These are phyloP conservation scores for Dicrurus megarhynchus DNA, from an alignment of 2,113 vertebrate genomes.

Conservation along the genomic window DNA sequence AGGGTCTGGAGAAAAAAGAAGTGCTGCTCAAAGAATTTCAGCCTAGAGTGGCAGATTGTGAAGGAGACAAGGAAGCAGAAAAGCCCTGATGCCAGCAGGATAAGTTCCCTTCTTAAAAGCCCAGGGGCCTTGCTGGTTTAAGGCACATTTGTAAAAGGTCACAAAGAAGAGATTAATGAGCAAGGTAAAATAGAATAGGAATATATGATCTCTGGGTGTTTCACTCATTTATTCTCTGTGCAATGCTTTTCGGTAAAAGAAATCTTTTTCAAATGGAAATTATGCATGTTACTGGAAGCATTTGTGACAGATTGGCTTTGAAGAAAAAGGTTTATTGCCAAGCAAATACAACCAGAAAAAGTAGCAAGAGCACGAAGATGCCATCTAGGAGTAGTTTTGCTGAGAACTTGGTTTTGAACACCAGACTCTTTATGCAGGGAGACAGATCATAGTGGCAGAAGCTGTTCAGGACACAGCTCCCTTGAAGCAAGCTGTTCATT, in stretches of 20 bases:
- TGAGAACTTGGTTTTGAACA: not conserved
- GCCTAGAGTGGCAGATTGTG: not conserved
- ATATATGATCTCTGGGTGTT: not conserved
- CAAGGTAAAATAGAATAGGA: not conserved
- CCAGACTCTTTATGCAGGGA: not conserved
- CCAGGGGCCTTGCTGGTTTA: not conserved
- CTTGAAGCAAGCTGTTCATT: not conserved
- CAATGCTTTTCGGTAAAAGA: not conserved
- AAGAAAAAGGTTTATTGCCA: not conserved
- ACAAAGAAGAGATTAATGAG: not conserved
- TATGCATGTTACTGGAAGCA: not conserved
- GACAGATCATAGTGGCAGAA: not conserved
- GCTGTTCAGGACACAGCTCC: not conserved
- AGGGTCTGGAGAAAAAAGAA: not conserved
- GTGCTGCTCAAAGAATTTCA: not conserved
- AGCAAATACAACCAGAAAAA: not conserved
- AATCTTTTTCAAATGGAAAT: not conserved
- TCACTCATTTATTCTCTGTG: not conserved
- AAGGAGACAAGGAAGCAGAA: not conserved
- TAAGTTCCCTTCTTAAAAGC: not conserved
- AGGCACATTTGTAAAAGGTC: not conserved
- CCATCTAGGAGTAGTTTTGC: not conserved
- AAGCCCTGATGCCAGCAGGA: not conserved
- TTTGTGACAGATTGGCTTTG: not conserved
- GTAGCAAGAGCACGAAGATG: not conserved